phyloP scores from a whole-genome alignment of 2,113 vertebrate species.

The Daubentonia madagascariensis region DNA sequence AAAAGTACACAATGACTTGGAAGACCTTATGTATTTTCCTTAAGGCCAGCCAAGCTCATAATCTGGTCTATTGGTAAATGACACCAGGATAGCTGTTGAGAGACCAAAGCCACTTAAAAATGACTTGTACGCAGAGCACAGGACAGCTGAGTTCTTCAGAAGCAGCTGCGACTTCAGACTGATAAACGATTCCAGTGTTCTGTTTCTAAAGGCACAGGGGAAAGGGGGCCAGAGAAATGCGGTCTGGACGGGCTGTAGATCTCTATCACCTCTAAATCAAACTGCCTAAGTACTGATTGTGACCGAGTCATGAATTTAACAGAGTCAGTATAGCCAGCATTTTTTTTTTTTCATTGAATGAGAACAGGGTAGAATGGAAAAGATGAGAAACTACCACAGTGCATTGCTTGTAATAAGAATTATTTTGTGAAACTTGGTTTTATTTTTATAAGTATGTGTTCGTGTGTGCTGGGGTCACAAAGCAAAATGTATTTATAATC shows the following conservation, averaged over 20 bases:
- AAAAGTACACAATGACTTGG: neutral
- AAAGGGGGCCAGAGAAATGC: neutral
- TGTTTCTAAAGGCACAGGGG: neutral
- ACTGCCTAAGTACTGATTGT: neutral
- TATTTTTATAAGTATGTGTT: neutral
- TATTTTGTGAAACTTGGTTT: neutral
- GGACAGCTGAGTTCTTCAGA: conserved; percentile 7
- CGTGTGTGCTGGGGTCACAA: neutral
- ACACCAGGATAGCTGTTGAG: neutral
- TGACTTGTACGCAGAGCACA: conserved; percentile 19
- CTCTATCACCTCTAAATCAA: neutral
- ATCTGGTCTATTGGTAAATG: conserved; percentile 34
- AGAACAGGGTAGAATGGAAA: neutral
- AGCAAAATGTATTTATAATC: neutral
- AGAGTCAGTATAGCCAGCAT: neutral
- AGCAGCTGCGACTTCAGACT: neutral
- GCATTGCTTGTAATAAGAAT: neutral
- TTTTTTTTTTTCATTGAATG: neutral
- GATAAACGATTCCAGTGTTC: conserved; percentile 26
- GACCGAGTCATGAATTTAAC: neutral
- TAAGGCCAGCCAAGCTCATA: neutral
- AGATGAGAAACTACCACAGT: neutral
- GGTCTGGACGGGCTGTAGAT: neutral
- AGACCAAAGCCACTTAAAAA: conserved; percentile 47
- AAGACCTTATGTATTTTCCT: neutral